Percentiles rank a stretch among this genome's conserved stretches.
phyloP scores from a whole-genome alignment of 2,113 vertebrate species.

The Taxidea taxus region DNA sequence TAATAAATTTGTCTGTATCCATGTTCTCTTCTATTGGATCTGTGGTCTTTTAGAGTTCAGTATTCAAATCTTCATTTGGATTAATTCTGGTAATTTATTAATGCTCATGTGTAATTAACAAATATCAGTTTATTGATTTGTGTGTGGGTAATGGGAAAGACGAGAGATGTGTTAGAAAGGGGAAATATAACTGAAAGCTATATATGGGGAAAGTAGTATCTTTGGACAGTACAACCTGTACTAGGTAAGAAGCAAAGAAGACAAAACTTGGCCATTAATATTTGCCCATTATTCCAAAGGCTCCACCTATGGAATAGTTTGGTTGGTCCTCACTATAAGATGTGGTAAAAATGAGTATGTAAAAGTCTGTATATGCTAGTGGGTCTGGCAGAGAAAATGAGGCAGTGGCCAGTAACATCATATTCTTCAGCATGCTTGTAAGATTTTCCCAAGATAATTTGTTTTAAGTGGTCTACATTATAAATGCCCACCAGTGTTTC shows the following conservation, averaged over 20 bases:
- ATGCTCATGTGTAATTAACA: not conserved
- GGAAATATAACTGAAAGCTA: not conserved
- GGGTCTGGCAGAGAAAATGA: not conserved
- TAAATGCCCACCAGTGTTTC: constrained; percentile 30
- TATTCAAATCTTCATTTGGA: constrained; percentile 16
- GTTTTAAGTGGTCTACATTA: not conserved
- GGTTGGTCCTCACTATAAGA: not conserved
- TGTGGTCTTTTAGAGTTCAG: not conserved
- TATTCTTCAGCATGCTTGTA: not conserved
- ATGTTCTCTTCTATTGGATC: not conserved
- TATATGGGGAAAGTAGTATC: not conserved
- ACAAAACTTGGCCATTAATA: not conserved
- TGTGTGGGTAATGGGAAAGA: not conserved
- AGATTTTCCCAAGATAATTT: not conserved
- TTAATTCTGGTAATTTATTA: not conserved
- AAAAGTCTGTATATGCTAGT: not conserved
- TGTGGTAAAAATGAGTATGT: not conserved
- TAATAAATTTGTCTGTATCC: not conserved
- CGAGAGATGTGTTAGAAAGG: not conserved
- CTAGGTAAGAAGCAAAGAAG: not conserved
- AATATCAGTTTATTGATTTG: not conserved
- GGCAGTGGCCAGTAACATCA: not conserved
- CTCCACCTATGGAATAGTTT: not conserved
- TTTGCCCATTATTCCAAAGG: not conserved
- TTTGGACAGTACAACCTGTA: not conserved